Percentiles rank a stretch among this genome's conserved stretches.
Conservation (phyloP, 1,140 invertebrate genomes). For the Lasioglossum albipes region DNA sequence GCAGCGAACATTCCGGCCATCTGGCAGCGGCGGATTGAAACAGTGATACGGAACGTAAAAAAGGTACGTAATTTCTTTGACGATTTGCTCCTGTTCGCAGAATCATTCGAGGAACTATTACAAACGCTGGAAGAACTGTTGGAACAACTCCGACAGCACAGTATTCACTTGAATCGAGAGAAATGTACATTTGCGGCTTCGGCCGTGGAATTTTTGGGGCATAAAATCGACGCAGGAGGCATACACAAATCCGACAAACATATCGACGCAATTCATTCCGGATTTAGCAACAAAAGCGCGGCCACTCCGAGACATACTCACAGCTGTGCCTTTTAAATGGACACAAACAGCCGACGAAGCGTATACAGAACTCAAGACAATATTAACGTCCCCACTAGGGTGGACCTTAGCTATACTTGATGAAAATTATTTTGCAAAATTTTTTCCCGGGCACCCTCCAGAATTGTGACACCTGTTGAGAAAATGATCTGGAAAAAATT, state of each 20-base stretch:
- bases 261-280: constrained; percentile 14
- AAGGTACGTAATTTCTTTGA: constrained; percentile 10
- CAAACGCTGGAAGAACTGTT: not conserved
- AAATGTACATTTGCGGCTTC: not conserved
- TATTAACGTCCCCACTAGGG: constrained; percentile 64
- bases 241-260: too few relatives aligned
- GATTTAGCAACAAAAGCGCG: constrained; percentile 6
- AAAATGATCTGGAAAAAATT: too few relatives aligned
- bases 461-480: too few relatives aligned
- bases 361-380: constrained; percentile 80
- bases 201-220: not conserved
- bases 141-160: not conserved
- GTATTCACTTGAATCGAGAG: not conserved
- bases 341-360: constrained; percentile 70
- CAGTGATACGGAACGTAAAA: not conserved
- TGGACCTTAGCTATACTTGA: too few relatives aligned
- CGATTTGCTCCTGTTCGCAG: not conserved
- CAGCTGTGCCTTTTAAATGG: constrained; percentile 64
- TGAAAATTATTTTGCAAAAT: too few relatives aligned
- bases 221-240: not conserved
- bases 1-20: not conserved
- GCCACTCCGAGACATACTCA: constrained; percentile 28
- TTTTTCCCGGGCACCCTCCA: too few relatives aligned
- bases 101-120: not conserved
- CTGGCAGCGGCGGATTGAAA: not conserved